phyloP scores from a whole-genome alignment of 2,113 vertebrate species.

The Struthidea cinerea region DNA sequence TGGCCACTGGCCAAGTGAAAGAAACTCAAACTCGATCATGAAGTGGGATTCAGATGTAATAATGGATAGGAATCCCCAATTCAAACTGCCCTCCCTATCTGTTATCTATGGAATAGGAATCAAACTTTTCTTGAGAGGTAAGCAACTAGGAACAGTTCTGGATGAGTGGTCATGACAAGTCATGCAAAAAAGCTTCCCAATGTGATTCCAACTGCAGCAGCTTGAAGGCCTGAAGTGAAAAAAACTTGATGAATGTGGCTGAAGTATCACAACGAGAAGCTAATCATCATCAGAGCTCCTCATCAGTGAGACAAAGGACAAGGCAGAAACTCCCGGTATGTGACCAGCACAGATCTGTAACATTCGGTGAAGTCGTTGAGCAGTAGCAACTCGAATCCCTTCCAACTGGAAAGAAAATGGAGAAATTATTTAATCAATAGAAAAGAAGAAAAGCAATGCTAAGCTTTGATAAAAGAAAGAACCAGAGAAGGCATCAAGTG shows the following conservation, averaged over 20 bases:
- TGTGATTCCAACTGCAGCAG: not conserved
- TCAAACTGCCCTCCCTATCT: not conserved
- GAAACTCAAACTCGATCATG: not conserved
- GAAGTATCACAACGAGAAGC: not conserved
- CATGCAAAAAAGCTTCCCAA: not conserved
- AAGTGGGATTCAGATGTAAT: not conserved
- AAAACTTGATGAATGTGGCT: not conserved
- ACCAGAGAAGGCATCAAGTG: not conserved
- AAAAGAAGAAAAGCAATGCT: not conserved
- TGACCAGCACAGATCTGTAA: constrained; percentile 72
- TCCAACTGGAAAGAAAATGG: constrained; percentile 55
- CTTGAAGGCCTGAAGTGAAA: not conserved
- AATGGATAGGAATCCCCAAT: not conserved
- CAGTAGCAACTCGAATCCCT: constrained; percentile 18
- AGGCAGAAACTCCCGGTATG: constrained; percentile 62
- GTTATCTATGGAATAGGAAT: not conserved
- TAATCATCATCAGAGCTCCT: constrained; percentile 1
- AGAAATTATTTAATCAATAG: not conserved
- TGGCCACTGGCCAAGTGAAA: not conserved
- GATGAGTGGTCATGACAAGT: not conserved
- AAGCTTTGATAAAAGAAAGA: not conserved
- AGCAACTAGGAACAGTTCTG: not conserved
- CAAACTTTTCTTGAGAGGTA: not conserved
- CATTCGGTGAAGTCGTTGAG: constrained; percentile 69
- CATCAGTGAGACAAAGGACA: constrained; percentile 66